Conservation (phyloP, 1,140 invertebrate species). For the Euwallacea similis region DNA sequence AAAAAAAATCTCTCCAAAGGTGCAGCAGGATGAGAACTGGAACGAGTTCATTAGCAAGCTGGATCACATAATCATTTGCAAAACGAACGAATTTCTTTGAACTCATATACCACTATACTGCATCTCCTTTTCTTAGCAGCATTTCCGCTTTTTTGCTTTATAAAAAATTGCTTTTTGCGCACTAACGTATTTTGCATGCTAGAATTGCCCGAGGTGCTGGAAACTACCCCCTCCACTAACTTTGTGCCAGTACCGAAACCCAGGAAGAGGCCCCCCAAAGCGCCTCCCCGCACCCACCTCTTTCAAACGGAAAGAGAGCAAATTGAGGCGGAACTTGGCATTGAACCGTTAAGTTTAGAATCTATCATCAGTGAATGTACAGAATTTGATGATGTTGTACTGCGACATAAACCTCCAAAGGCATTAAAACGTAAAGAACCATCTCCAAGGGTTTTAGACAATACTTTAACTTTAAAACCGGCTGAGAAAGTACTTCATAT, state of each 20-base stretch:
- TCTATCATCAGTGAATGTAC: too few relatives aligned
- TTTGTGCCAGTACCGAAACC: conserved; percentile 39
- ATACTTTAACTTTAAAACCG: background rate
- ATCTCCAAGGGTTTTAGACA: background rate
- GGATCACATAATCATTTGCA: conserved; percentile 42
- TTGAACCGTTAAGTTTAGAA: background rate
- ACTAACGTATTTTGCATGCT: conserved; percentile 52
- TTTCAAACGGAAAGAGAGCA: background rate
- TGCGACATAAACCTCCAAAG: background rate
- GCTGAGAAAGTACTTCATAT: background rate
- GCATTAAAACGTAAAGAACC: background rate
- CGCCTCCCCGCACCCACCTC: background rate
- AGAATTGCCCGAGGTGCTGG: conserved; percentile 43
- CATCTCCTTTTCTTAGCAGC: conserved; percentile 1
- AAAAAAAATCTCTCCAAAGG: background rate
- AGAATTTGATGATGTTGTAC: background rate
- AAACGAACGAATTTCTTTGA: conserved; percentile 38
- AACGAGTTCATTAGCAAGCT: conserved; percentile 43
- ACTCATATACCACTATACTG: background rate
- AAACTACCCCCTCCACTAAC: conserved; percentile 42
- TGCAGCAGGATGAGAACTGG: conserved; percentile 41
- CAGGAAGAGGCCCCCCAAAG: conserved; percentile 29
- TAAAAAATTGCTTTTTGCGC: conserved; percentile 30
- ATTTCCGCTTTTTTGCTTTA: conserved; percentile 2
- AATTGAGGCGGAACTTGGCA: background rate